A percentile compares a stretch with the other conserved stretches of the same genome.
Evolutionary conservation across 2,113 vertebrate genomes (phyloP).

Genomic region (Dipodomys stephensi): DNA sequence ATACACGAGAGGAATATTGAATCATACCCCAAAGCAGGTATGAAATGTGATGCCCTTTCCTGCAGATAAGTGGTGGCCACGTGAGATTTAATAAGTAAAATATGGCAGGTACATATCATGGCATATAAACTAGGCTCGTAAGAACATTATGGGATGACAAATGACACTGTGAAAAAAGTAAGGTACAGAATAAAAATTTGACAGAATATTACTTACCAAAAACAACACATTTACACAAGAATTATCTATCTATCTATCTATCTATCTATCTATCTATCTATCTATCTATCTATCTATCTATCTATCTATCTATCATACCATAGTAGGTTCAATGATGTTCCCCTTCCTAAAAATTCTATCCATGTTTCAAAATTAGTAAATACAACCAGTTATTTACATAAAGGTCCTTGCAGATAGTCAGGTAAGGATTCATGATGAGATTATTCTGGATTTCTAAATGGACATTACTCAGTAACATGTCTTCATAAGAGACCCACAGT

Average conservation of each 20-base stretch:
- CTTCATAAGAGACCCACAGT: neutral
- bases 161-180: neutral
- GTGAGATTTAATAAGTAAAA: constrained; percentile 5
- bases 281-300: neutral
- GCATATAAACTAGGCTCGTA: neutral
- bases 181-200: neutral
- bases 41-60: neutral
- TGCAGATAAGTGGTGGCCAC: neutral
- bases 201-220: neutral
- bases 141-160: neutral
- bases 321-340: neutral
- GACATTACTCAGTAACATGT: neutral
- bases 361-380: neutral
- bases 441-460: neutral
- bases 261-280: neutral
- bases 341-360: neutral
- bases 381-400: neutral
- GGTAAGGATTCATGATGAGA: neutral
- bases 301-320: neutral
- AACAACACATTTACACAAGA: neutral
- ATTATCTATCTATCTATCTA: neutral
- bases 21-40: neutral
- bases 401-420: neutral
- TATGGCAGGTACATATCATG: neutral
- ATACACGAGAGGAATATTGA: neutral